A percentile compares a stretch with the other conserved stretches of the same genome.
phyloP scores from a whole-genome alignment of 2,113 vertebrate genomes.

The Antigone vipio region DNA sequence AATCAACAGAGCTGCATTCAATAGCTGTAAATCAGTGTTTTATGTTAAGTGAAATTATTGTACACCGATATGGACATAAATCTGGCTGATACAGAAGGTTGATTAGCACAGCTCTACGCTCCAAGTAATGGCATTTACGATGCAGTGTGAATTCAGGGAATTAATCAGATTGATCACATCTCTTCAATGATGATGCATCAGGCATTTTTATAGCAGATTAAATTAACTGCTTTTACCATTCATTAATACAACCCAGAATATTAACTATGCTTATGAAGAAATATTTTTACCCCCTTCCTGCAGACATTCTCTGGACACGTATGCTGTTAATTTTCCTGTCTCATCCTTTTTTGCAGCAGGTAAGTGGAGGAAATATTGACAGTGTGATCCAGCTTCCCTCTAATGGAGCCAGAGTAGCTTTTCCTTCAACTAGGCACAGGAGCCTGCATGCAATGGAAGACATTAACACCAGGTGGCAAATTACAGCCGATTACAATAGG shows the following conservation, averaged over 20 bases:
- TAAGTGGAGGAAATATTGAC: neutral
- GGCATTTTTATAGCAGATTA: neutral
- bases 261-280: neutral
- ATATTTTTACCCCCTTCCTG: neutral
- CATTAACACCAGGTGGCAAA: neutral
- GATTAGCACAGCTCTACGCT: neutral
- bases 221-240: neutral
- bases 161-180: neutral
- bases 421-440: neutral
- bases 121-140: neutral
- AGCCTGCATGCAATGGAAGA: neutral
- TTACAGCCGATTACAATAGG: neutral
- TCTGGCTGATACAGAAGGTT: neutral
- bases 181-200: neutral
- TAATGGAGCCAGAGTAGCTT: neutral
- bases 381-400: neutral
- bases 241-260: neutral
- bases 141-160: neutral
- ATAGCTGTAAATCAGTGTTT: neutral
- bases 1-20: neutral
- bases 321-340: neutral
- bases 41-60: neutral
- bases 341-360: neutral
- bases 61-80: neutral
- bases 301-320: neutral